Percentiles rank a stretch among this genome's conserved stretches.
These are phyloP conservation scores for Colistium nudipinnis DNA, from an alignment of 2,113 vertebrate species.

Conservation along the genomic window DNA sequence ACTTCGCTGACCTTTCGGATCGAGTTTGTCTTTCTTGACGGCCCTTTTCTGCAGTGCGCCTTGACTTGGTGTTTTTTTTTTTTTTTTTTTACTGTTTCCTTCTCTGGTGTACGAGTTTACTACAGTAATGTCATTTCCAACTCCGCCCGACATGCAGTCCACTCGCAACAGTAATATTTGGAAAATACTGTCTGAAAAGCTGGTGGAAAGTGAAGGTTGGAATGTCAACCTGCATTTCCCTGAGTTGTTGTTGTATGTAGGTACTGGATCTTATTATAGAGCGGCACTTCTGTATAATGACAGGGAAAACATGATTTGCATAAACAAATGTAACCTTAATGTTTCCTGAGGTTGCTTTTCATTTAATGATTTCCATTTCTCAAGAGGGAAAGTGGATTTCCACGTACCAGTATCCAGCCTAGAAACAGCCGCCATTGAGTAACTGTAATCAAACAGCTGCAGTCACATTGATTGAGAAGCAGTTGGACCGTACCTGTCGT, in stretches of 20 bases:
- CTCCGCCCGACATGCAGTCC: not conserved
- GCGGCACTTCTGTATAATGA: not conserved
- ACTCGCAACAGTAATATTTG: constrained; percentile 16
- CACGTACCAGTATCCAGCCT: not conserved
- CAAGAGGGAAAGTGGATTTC: not conserved
- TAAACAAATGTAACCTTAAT: not conserved
- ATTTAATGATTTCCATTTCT: not conserved
- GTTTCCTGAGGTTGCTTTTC: constrained; percentile 1
- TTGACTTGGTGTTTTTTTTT: constrained; percentile 4
- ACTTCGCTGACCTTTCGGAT: constrained; percentile 5
- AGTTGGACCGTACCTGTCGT: constrained; percentile 83
- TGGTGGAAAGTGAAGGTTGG: constrained; percentile 11
- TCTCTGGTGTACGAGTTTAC: constrained; percentile 23
- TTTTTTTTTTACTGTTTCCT: constrained; percentile 17
- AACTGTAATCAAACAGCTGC: not conserved
- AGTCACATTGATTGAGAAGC: not conserved
- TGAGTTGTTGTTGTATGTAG: not conserved
- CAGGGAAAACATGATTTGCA: not conserved
- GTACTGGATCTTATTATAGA: not conserved
- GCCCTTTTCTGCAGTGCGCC: not conserved
- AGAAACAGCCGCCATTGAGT: not conserved
- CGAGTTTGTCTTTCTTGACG: constrained; percentile 11
- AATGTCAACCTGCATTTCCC: constrained; percentile 1
- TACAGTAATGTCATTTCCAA: not conserved
- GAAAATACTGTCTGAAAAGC: constrained; percentile 2